Evolutionary conservation across 1,140 invertebrate genomes (phyloP), one percentile per base, ranked within the genome.

Genomic region (Eumeta japonica): DNA sequence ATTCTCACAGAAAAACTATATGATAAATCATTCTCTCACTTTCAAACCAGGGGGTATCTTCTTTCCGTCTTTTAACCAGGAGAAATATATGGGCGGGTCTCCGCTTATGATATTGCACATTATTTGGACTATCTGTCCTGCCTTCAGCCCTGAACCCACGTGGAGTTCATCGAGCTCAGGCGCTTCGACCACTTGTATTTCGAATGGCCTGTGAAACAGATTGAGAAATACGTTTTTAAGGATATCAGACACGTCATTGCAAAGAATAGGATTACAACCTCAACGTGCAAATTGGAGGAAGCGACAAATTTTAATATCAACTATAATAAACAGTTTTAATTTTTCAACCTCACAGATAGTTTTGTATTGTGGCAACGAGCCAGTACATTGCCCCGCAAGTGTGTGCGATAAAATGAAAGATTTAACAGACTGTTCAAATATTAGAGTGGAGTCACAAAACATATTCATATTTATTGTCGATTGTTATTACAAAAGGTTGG

Each of bases 51-150:
- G 76, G 7, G 81, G 79, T 19, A 90, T 78, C 10, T 83, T 81
- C 43, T 81, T 78, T 1, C 87, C 88, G 60, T 94, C 89, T 61
- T 94, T 94, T 11, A 87, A 78, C 92, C 92, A 96, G 3, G 83
- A 82, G 50, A 95, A 90, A 58, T 85, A 84, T 36, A 94, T 88
- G 2, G 92, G 92, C 40, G 90, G 83, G 77, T 95, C 92, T 10
- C 92, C 92, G 38, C 89, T 89, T 41, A 87, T 89, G n/a, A 95
- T 87, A 36, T 87, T 89, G 68, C 93, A 96, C 3, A 90, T 89
- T 9, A 94, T 85, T 59, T 92, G 89, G 1, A 91, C 88, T 35
- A 91, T 79, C 54, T 90, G 89, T 5, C 91, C 91, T 78, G 94
- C 89, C 63, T 90, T 86, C 2, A 90, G 66, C 45, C 87, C 86